Conservation (phyloP, 2,888 invertebrate genomes). For the Cosmia pyralina region DNA sequence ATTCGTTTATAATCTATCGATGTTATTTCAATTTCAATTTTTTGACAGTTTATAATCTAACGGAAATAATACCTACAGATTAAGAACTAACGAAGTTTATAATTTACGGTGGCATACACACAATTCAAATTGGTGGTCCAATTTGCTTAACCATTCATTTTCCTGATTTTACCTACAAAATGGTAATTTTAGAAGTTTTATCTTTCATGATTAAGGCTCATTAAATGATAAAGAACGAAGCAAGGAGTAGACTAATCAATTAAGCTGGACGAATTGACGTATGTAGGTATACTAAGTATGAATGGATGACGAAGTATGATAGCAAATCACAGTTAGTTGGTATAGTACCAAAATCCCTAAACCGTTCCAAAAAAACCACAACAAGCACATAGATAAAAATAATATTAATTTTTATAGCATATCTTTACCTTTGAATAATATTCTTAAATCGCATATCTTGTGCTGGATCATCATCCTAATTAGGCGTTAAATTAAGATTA, state of each 20-base stretch:
- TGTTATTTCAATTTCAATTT: no score
- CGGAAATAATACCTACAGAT: no score
- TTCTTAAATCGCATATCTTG: slow-evolving; percentile 20
- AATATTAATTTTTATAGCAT: neutral
- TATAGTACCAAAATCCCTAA: neutral
- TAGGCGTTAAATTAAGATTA: slow-evolving; percentile 44
- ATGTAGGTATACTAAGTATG: neutral
- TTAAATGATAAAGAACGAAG: neutral
- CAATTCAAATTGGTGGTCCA: no score
- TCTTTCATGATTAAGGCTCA: neutral
- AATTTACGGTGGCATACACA: no score
- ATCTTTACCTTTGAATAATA: neutral
- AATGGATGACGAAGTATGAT: neutral
- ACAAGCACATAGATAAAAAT: slow-evolving; percentile 2
- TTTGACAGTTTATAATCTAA: no score
- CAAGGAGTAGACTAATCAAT: neutral
- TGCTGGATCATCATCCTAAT: neutral
- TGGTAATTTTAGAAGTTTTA: neutral
- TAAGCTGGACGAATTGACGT: slow-evolving; percentile 1
- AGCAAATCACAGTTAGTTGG: neutral
- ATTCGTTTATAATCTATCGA: no score
- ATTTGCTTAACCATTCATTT: no score
- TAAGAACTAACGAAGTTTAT: no score
- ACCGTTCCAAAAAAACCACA: neutral
- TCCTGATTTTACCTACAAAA: neutral